Base-by-base conservation (phyloP, 30 jellyfish, hydroid and myxozoan species). In the Cassiopea andromeda region DNA sequence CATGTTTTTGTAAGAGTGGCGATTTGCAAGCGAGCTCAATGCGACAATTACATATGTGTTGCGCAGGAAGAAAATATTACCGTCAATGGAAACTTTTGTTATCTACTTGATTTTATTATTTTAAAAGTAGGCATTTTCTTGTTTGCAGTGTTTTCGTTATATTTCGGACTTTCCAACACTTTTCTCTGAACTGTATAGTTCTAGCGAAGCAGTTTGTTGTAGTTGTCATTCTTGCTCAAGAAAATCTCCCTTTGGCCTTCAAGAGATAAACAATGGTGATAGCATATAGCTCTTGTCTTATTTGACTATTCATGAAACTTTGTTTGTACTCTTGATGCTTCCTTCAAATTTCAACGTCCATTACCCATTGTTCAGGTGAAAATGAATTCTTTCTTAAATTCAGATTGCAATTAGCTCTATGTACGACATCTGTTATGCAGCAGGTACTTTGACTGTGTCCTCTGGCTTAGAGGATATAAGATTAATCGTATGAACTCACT, bases 381-480 rank as follows among this genome's bases (percentile, higher is more conserved):
- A 57, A 44, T 49, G 47, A 75, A 14, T 75, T 44, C 83, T 43
- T 75, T 44, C 47, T 67, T 18, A 44, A 75, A 46, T 61, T 1
- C 19, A 75, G 77, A 17, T 79, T 12, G 87, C 81, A 7, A 16
- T 44, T 43, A 75, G 74, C 76, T 44, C 93, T 48, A 61, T 47
- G 93, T 77, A n/a, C 13, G 86, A 57, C 93, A 85, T 85, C 93
- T 85, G 93, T 85, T 60, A 19, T 58, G 48, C 14, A 85, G 87
- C 93, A 85, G 93, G 93, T 85, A 85, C 85, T 49, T 45, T 54
- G 19, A 57, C 67, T n/a, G 83, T 61, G 73, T 61, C 64, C 64
- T 50, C 9, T 50, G 64, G 8, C 9, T 9, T 50, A 50, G 8
- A 9, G 64, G 9, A 50, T 9, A 50, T 5, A 9, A 50, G 64